phyloP scores from a whole-genome alignment of 1,140 invertebrate species.

The Condylostylus longicornis region DNA sequence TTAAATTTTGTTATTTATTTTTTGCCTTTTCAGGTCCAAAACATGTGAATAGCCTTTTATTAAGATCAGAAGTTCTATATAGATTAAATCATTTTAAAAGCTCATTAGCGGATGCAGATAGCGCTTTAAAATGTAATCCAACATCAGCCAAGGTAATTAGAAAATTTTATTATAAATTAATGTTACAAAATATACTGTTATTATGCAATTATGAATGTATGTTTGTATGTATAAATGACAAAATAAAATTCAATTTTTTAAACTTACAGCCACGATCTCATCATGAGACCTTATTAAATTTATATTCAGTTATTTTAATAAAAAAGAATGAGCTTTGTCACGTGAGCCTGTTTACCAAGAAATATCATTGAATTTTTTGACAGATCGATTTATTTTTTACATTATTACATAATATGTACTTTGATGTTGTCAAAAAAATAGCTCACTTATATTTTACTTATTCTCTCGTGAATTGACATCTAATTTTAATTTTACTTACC shows the following conservation, averaged over 20 bases:
- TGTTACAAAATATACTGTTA: no score
- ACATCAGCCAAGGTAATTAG: slow-evolving; percentile 56
- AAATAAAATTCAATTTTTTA: background rate
- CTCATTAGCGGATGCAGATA: slow-evolving; percentile 53
- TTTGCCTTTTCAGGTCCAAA: slow-evolving; percentile 43
- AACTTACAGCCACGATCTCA: background rate
- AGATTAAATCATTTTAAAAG: slow-evolving; percentile 47
- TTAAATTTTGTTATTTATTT: slow-evolving; percentile 8
- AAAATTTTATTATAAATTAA: background rate
- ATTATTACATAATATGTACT: no score
- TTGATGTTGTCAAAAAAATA: no score
- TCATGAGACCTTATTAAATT: no score
- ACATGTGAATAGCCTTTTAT: slow-evolving; percentile 52
- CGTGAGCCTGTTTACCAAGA: no score
- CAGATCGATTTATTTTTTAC: no score
- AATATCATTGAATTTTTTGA: no score
- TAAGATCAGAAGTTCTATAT: slow-evolving; percentile 49
- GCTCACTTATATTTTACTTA: no score
- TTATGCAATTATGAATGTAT: background rate
- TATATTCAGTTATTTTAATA: no score
- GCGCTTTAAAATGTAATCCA: slow-evolving; percentile 46
- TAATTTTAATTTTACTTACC: no score
- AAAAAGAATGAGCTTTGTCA: no score
- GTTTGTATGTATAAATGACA: background rate
- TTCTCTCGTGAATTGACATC: no score